A percentile compares a stretch with the other conserved stretches of the same genome.
Conservation (phyloP, 2,113 vertebrate genomes). For the Indri indri region DNA sequence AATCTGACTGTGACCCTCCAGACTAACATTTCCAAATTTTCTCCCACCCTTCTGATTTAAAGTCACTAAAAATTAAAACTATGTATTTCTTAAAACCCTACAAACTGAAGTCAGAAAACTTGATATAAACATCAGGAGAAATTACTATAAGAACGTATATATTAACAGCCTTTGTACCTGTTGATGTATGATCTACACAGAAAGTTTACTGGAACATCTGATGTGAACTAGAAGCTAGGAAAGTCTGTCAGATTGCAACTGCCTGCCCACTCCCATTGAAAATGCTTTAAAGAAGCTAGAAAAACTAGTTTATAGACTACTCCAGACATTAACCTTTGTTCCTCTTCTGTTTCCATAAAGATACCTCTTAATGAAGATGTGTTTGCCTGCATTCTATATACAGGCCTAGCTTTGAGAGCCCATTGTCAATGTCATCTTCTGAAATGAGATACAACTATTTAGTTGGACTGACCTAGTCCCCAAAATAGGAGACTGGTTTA, state of each 20-base stretch:
- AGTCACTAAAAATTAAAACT: background rate
- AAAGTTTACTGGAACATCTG: background rate
- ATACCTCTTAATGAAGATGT: background rate
- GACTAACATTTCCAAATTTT: background rate
- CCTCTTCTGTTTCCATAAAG: background rate
- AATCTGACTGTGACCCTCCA: background rate
- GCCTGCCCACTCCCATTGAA: background rate
- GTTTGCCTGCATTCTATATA: background rate
- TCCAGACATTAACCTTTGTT: background rate
- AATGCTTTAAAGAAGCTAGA: background rate
- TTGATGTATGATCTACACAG: background rate
- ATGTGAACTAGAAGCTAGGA: background rate
- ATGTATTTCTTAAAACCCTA: background rate
- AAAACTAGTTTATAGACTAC: background rate
- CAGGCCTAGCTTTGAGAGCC: background rate
- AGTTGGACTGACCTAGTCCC: background rate
- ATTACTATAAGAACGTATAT: background rate
- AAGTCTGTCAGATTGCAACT: background rate
- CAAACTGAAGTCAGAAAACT: background rate
- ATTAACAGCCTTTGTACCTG: background rate
- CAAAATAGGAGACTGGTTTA: background rate
- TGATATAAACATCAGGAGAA: background rate
- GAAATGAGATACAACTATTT: background rate
- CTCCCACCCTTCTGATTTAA: background rate
- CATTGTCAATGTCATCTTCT: background rate